Percentiles rank a stretch among this genome's conserved stretches.
phyloP scores from a whole-genome alignment of 2,113 vertebrate species.

The Vombatus ursinus region DNA sequence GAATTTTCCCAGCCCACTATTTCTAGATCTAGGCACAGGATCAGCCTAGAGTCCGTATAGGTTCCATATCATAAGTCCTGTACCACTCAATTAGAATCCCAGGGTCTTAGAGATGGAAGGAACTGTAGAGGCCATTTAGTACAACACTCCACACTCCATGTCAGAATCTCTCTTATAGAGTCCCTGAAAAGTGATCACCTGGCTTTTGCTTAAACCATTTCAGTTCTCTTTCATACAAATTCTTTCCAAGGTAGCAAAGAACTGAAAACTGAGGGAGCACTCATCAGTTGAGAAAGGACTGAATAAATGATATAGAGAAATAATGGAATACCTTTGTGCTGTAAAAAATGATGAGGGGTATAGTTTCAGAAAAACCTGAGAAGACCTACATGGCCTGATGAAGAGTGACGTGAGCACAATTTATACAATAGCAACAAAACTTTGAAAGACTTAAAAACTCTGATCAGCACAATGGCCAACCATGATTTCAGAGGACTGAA shows the following conservation, averaged over 20 bases:
- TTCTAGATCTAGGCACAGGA: background rate
- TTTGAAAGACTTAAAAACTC: background rate
- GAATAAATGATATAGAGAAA: background rate
- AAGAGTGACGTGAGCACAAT: background rate
- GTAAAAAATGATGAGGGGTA: background rate
- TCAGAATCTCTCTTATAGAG: background rate
- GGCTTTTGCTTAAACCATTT: background rate
- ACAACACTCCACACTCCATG: background rate
- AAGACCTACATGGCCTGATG: background rate
- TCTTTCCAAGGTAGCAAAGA: background rate
- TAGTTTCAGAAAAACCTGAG: background rate
- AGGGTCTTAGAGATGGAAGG: no score
- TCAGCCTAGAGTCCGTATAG: background rate
- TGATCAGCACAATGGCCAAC: background rate
- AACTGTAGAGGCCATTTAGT: background rate
- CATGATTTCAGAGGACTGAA: background rate
- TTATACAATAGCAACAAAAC: background rate
- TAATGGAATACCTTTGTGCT: background rate
- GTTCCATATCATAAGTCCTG: background rate
- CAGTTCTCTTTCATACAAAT: background rate
- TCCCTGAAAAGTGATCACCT: background rate
- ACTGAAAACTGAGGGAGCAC: background rate
- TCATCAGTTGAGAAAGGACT: background rate
- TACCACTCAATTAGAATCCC: background rate
- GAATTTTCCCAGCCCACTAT: background rate